Evolutionary conservation across 1,140 invertebrate genomes (phyloP).

Genomic region (Ganaspis sp.): DNA sequence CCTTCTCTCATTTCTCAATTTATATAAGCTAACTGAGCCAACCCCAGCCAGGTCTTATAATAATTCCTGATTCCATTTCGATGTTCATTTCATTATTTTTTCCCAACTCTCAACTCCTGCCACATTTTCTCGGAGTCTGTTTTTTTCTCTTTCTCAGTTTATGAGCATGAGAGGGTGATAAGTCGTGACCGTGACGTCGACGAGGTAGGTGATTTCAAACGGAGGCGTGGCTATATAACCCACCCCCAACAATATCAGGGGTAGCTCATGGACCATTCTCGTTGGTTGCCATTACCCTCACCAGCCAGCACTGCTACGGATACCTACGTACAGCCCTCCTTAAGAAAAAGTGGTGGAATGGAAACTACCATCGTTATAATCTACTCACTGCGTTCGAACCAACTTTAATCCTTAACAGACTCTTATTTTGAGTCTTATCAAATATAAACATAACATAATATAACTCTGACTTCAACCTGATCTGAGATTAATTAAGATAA

Average conservation of each 20-base stretch:
- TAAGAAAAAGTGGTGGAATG: conserved; percentile 65
- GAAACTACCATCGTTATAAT: conserved; percentile 51
- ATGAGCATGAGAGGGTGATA: conserved; percentile 70
- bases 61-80: conserved; percentile 72
- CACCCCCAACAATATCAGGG: conserved; percentile 52
- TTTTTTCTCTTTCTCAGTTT: conserved; percentile 35
- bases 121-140: conserved; percentile 45
- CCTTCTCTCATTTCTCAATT: conserved; percentile 61
- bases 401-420: conserved; percentile 47
- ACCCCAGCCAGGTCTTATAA: conserved; percentile 70
- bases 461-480: conserved; percentile 47
- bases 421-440: conserved; percentile 54
- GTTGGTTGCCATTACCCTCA: conserved; percentile 66
- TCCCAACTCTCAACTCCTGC: conserved; percentile 55
- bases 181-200: conserved; percentile 74
- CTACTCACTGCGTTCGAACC: conserved; percentile 46
- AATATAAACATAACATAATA: conserved; percentile 60
- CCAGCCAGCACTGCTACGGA: conserved; percentile 51
- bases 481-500: conserved; percentile 46
- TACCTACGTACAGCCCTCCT: conserved; percentile 53
- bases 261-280: conserved; percentile 61
- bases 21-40: conserved; percentile 66
- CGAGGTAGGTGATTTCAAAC: conserved; percentile 60
- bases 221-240: conserved; percentile 67
- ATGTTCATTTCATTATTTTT: conserved; percentile 77